Evolutionary conservation across 2,113 vertebrate species (phyloP), one percentile per base, ranked within the genome.

Genomic region (Triplophysa dalaica): DNA sequence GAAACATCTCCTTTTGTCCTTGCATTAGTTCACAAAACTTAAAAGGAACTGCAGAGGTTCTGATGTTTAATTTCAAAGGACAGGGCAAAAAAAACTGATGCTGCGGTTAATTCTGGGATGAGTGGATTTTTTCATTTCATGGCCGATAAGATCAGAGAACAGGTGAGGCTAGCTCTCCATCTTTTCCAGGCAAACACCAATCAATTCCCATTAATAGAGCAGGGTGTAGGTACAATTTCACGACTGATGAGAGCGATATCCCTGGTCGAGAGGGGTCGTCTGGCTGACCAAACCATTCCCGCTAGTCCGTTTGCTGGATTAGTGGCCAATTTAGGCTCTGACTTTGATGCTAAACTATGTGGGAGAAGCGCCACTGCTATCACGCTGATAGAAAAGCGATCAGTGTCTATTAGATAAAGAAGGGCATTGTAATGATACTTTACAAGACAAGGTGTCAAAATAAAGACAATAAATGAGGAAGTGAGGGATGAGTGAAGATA

Each of bases 41-140:
- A 22, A 65, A 65, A 77, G 45, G 48, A 77, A 38, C 45, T 33
- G 73, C 16, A 22, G 6, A 75, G 16, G 45, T 79, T 78, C 72
- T 80, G 61, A 81, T 69, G 69, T 74, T 52, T 81, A 69, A 78
- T 84, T 81, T 81, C 48, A 70, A 65, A 64, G 17, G 66, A 72
- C 65, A 62, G 56, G 26, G 67, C 29, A 52, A 43, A 17, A 66
- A 72, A 73, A 81, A 79, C 79, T 81, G 79, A 81, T 83, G 87
- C 77, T 85, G 81, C 81, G 78, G 86, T 84, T 88, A 86, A 88
- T 85, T 83, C 87, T 84, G 87, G 87, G 82, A 88, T 88, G 87
- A 87, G 84, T 87, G 84, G 84, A 87, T 86, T 88, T 88, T 85
- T 88, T 87, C 87, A 88, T 88, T 88, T 87, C 87, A 88, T 88